These are phyloP conservation scores for Lophotriccus pileatus DNA, from an alignment of 2,797 vertebrate species.

Conservation along the genomic window DNA sequence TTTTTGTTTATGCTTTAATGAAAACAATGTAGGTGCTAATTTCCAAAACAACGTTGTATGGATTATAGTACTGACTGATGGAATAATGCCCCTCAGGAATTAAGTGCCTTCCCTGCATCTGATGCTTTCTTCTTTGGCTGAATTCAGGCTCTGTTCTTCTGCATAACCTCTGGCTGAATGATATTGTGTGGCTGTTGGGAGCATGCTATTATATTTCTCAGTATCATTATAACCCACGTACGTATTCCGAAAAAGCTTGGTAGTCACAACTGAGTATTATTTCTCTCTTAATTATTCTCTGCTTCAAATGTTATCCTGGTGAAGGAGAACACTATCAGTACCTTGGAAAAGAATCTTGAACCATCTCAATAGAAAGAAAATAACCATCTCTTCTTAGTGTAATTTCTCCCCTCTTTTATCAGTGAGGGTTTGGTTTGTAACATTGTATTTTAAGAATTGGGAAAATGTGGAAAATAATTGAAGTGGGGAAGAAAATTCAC, in stretches of 20 bases:
- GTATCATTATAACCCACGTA: neutral
- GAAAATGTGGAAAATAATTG: neutral
- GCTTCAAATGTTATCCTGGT: neutral
- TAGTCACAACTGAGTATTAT: neutral
- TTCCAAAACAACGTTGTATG: neutral
- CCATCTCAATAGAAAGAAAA: neutral
- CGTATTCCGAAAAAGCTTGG: neutral
- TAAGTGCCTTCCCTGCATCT: accelerated
- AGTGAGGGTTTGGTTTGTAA: neutral
- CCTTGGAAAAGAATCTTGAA: neutral
- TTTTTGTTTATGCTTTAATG: neutral
- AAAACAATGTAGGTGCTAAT: neutral
- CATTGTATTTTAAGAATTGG: neutral
- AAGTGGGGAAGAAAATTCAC: neutral
- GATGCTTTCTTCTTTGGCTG: neutral
- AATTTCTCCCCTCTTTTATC: neutral
- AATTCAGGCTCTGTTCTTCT: neutral
- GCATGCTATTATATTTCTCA: neutral
- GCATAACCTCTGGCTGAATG: neutral
- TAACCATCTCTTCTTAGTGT: neutral
- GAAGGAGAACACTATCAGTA: neutral
- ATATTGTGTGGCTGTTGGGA: neutral
- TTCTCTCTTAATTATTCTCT: neutral
- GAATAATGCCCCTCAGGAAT: neutral
- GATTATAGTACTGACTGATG: neutral